Base-by-base conservation (phyloP, 2,888 invertebrate genomes). In the Hololepta plana region DNA sequence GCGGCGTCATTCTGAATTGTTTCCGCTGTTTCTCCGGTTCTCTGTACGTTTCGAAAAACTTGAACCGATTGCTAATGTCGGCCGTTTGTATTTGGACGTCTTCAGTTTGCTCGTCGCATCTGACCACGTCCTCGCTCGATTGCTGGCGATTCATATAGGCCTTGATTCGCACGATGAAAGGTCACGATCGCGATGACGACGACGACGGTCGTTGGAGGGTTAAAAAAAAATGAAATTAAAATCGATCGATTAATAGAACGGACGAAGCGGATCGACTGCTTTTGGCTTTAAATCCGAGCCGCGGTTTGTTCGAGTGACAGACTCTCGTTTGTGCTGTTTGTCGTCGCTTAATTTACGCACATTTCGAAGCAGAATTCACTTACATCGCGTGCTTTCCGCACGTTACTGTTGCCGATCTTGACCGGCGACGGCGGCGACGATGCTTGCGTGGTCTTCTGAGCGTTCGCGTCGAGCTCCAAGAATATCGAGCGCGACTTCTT, bases 41-140 rank as follows among this genome's bases (percentile, higher is more conserved):
- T 44, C 65, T 68, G 62, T 80, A 87, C 0, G 74, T 75, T 64
- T 87, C 87, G 59, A 88, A 88, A 64, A 87, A 88, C 57, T 80
- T 77, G 64, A 87, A 90, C 43, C 81, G 67, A 49, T 80, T 73
- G 29, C 79, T 72, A 39, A 88, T 72, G 52, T 85, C 84, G 1
- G 77, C 72, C 1, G 84, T 82, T 54, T 76, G 68, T 30, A 84
- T 72, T 44, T 68, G 67, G 12, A 84, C 67, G 41, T 85, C 82
- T 32, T 81, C 82, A n/a, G 17, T 7, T 31, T 67, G 64, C 46
- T 80, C 75, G 7, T 66, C 72, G 8, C 73, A 68, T 37, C 74
- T 72, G 8, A 85, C 69, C 36, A 82, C 67, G 47, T 82, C 79
- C 32, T 72, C 72, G 17, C n/a, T n/a, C 30, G 60, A 60, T 20